Base-by-base conservation (phyloP, 2,113 vertebrate genomes). In the Pangasianodon gigas region DNA sequence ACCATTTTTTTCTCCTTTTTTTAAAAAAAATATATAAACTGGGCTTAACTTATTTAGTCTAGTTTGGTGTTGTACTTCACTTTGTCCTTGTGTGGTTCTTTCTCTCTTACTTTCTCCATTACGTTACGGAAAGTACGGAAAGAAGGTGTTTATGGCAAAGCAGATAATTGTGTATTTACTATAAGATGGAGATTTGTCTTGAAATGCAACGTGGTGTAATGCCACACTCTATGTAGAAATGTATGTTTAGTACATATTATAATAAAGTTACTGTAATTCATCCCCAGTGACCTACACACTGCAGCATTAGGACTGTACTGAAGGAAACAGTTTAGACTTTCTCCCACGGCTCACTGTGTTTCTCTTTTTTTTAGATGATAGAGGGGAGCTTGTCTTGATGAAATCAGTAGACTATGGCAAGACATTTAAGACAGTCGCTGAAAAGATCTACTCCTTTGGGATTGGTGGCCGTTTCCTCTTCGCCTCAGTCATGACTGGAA, bases 401-500 rank as follows among this genome's bases (percentile, higher is more conserved):
- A 98, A 96, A 92, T 97, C 97, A 0, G 93, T 93, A 2, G 96
- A 98, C 93, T 96, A 96, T 21, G 97, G 97, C 7, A 95, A 94
- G 93, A 94, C 94, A 52, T 95, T 96, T 93, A 97, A 97, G 92
- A 96, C 95, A 46, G 94, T 99, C 3, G 97, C 96, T 44, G 95
- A 89, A 84, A 98, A 95, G 93, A 96, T 99, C 91, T 98, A 96
- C 86, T 99, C 98, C 1, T 99, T 98, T 71, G 98, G 98, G 4
- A 94, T 97, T 77, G 98, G 97, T 6, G 98, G 97, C 18, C 96
- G 96, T 37, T 99, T 98, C 87, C 95, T 99, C 65, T 98, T 98
- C 52, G 97, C 97, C 44, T 99, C 98, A 44, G 96, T 99, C n/a
- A 97, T 98, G 97, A 97, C 96, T 0, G 96, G 97, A 92, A 96